Evolutionary conservation across 1,140 invertebrate species (phyloP), one percentile per base, ranked within the genome.

Genomic region (Micrasema longulum): DNA sequence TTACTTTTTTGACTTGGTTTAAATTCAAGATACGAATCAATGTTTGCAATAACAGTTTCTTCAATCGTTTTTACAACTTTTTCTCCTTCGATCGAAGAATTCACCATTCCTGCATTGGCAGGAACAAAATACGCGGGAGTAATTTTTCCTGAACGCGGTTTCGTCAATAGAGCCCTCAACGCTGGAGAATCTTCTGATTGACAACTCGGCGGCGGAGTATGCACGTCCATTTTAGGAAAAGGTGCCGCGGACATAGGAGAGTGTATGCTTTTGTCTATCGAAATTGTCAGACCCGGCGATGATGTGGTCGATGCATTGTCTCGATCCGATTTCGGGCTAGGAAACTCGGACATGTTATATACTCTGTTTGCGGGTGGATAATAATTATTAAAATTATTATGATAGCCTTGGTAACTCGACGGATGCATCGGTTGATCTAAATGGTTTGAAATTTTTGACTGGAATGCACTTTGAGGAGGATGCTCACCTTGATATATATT

Each of bases 161-260:
- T 83, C 4, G 78, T 85, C 36, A 87, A 77, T 68, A 87, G 76
- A 0, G 85, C 84, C 12, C 86, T 75, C 60, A 87, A 70, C 9
- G 85, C 80, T 6, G 82, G 80, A 10, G 80, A 80, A 75, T 82
- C 81, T 11, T 69, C 66, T 1, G 16, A 45, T 35, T n/a, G 38
- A 26, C 26, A 52, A 31, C 53, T 72, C 12, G 63, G 20, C 5
- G 53, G 43, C 14, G 52, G 36, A 23, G n/a, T 26, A 1, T 69
- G 47, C 10, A 35, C 12, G 26, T 68, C 55, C 6, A 45, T 1
- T 63, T 71, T 71, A 10, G 35, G 55, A 48, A 48, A 35, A 7
- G 22, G 7, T 5, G 20, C n/a, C 7, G 22, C n/a, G 0, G 31
- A 36, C 1, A 38, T 5, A 10, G 55, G 45, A 1, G 55, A 62